Evolutionary conservation across 2,888 invertebrate species (phyloP), one percentile per base, ranked within the genome.

Genomic region (Automeris io): DNA sequence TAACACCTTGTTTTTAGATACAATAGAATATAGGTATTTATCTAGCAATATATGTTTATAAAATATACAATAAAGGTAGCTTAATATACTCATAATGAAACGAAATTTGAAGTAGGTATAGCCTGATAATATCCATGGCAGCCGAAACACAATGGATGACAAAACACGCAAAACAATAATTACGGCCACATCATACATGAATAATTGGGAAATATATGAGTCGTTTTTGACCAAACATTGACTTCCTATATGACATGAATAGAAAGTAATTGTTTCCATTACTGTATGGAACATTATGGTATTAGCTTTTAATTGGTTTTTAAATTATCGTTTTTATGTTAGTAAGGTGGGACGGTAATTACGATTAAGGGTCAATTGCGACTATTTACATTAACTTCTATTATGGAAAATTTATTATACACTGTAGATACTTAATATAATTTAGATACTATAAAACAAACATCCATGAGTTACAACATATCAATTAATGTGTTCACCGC

Each of bases 121-220:
- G 45, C 61, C 62, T 69, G 73, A 77, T 75, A 76, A 68, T 63
- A 71, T 70, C 70, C 69, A 54, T 46, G 49, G 58, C 59, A 54
- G 49, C 49, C 52, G 37, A 64, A 74, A 66, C 57, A 63, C 63
- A 60, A 65, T 61, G 63, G 59, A 72, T 72, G 71, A 74, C 69
- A 70, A 63, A 64, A 63, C 77, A 78, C 79, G 78, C 79, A 61
- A 79, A 56, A 63, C 58, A 51, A 71, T 71, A 78, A 78, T 79
- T 77, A 78, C 51, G 66, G 57, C 55, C 55, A 57, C 59, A 63
- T 55, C 62, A 59, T 70, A 61, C 51, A 69, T 68, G 70, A 73
- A 68, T 64, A 45, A 55, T 54, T 47, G 42, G 34, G 37, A 46
- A 49, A 46, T 46, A 47, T 46, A 43, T 29, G 16, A 13, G 29